Base-by-base conservation (phyloP, 2,888 invertebrate species). In the Congeria kusceri region DNA sequence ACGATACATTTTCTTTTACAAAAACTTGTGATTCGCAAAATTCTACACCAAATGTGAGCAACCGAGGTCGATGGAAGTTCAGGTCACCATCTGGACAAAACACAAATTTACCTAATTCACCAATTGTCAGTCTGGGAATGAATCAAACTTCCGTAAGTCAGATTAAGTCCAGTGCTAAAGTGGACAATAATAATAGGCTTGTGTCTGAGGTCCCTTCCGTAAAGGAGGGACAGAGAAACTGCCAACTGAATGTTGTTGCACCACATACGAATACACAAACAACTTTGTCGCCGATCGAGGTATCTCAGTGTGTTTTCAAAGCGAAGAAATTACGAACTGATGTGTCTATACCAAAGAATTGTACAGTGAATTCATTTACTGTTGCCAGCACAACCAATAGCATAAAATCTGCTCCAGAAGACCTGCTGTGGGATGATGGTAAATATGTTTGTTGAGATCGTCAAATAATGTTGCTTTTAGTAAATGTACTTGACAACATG, bases 381-480 rank as follows among this genome's bases (percentile, higher is more conserved):
- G 7, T n/a, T 25, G 15, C 13, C 44, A 32, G 23, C 15, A 25
- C 32, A 67, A 25, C 32, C 23, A 58, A 13, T 9, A 7, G 23
- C 46, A 44, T 4, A 61, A 70, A 39, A 32, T 53, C 53, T 23
- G 2, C 20, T 1, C 13, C 53, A 53, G 47, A 39, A 23, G 83
- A 81, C 23, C 77, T 69, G 46, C 64, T 85, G 3, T 86, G 86
- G 86, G 85, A 83, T 18, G 86, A 86, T 79, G 86, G 84, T 86
- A 68, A 65, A 77, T 73, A n/a, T n/a, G n/a, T n/a, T n/a, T n/a
- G n/a, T n/a, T n/a, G n/a, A n/a, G n/a, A n/a, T n/a, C n/a, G n/a
- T n/a, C n/a, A n/a, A n/a, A n/a, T n/a, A n/a, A n/a, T n/a, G n/a
- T n/a, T n/a, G n/a, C n/a, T n/a, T n/a, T n/a, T n/a, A n/a, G n/a